phyloP scores from a whole-genome alignment of 37 sponge, comb jelly and placozoan species.

The Ephydatia muelleri region DNA sequence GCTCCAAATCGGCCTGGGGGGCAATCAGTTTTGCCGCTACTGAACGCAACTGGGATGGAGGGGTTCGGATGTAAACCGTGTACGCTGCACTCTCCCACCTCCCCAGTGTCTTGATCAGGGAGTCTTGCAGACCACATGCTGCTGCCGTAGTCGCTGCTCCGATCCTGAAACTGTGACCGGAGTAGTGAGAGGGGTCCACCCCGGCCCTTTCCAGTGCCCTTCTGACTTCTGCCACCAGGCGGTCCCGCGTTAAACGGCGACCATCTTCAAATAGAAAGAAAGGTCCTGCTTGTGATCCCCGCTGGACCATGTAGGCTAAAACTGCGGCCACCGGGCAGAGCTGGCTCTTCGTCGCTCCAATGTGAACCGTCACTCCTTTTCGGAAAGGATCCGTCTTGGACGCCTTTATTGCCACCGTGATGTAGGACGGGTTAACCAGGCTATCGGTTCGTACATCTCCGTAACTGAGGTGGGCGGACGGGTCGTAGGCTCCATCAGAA shows the following conservation, averaged over 20 bases:
- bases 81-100: conserved; percentile 20
- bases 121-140: too few species aligned
- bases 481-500: not conserved
- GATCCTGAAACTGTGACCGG: conserved; percentile 18
- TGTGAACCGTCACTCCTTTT: not conserved
- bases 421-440: not conserved
- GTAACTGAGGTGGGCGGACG: too few species aligned
- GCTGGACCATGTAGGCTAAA: not conserved
- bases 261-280: conserved; percentile 7
- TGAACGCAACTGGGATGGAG: not conserved
- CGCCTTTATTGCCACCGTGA: conserved; percentile 5
- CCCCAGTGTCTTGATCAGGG: conserved; percentile 21
- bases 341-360: conserved; percentile 9
- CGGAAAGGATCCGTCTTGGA: conserved; percentile 21
- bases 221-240: conserved; percentile 4
- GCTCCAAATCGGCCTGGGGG: too few species aligned
- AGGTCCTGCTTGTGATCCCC: conserved; percentile 11
- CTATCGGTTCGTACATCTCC: not conserved
- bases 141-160: too few species aligned
- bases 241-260: not conserved
- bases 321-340: conserved; percentile 21
- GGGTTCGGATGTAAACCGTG: too few species aligned
- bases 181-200: not conserved
- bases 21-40: too few species aligned
- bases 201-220: conserved; percentile 3